Conservation (phyloP, 2,797 vertebrate genomes). For the Lacerta agilis region DNA sequence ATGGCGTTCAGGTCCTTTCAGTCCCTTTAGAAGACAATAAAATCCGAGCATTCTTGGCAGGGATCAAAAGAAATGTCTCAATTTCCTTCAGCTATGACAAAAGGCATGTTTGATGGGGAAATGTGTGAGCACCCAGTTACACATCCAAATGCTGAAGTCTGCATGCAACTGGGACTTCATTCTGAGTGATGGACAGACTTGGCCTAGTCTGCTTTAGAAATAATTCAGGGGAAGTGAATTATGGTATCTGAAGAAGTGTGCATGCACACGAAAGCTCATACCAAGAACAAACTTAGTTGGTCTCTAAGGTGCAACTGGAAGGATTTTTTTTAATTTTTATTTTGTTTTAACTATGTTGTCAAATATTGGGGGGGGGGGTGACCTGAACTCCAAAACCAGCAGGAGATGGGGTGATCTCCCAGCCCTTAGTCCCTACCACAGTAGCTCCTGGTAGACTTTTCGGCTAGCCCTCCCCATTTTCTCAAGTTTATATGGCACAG, state of each 20-base stretch:
- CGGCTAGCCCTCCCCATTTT: background rate
- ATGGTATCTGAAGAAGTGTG: no score
- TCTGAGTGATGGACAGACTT: background rate
- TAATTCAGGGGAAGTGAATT: background rate
- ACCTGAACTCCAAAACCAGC: no score
- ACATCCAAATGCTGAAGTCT: background rate
- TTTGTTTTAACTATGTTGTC: background rate
- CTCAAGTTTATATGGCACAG: background rate
- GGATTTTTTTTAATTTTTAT: no score
- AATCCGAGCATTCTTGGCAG: background rate
- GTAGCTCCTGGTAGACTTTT: background rate
- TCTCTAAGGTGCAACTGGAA: no score
- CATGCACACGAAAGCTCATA: no score
- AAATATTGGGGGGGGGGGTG: background rate
- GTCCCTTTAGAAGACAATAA: constrained; percentile 12
- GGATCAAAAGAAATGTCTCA: background rate
- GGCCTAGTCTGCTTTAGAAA: background rate
- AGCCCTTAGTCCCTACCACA: no score
- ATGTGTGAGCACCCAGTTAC: background rate
- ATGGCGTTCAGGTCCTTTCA: background rate
- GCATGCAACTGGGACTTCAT: background rate
- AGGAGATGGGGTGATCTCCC: background rate
- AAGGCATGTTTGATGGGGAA: background rate
- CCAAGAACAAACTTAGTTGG: no score
- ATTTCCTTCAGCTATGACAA: background rate